Conservation (phyloP, 2,888 invertebrate species). For the Hydraecia micacea region DNA sequence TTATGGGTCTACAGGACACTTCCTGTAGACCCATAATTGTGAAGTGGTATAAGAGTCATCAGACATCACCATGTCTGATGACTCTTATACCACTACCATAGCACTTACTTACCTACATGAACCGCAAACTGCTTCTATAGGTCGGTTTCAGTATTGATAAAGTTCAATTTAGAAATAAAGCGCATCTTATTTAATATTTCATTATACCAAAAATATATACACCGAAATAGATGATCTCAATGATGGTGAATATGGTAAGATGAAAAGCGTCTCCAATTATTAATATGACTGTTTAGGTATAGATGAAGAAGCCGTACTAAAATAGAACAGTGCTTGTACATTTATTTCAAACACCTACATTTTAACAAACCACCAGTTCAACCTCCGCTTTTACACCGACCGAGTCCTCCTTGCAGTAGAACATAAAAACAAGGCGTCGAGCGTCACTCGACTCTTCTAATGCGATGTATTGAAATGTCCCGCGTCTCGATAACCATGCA, state of each 20-base stretch:
- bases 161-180: not conserved
- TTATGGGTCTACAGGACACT: not conserved
- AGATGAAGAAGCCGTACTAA: not conserved
- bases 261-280: not conserved
- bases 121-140: not conserved
- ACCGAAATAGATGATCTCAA: not conserved
- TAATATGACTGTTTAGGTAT: not conserved
- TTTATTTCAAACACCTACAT: not conserved
- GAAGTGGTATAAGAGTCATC: no score
- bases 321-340: not conserved
- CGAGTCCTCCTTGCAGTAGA: conserved; percentile 27
- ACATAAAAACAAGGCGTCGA: conserved; percentile 56
- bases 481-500: conserved; percentile 42
- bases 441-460: conserved; percentile 50
- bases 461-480: conserved; percentile 63
- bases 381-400: conserved; percentile 21
- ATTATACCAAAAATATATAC: not conserved
- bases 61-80: no score
- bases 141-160: not conserved
- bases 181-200: no score
- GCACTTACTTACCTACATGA: not conserved
- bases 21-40: no score
- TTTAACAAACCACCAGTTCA: not conserved
- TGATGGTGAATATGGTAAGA: not conserved
- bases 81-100: not conserved